These are phyloP conservation scores for Norana najaformis DNA, from an alignment of 2,888 invertebrate genomes.

Conservation along the genomic window DNA sequence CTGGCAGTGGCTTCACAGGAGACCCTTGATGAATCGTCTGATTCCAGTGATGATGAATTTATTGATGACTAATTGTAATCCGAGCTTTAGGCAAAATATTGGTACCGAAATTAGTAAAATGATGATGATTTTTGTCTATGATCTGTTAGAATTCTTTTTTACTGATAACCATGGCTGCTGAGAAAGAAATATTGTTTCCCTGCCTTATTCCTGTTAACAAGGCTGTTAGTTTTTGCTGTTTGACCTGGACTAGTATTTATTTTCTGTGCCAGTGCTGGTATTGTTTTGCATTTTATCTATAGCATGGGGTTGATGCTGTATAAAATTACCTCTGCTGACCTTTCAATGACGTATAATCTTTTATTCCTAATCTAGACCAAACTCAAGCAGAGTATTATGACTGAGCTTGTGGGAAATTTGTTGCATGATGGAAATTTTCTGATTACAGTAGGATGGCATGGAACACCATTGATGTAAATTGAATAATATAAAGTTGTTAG, in stretches of 20 bases:
- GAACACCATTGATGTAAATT: not conserved
- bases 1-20: not conserved
- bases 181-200: not conserved
- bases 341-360: not conserved
- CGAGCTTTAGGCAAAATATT: conserved; percentile 18
- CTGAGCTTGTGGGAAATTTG: not conserved
- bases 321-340: not conserved
- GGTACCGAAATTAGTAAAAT: not conserved
- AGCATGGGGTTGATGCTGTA: not conserved
- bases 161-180: conserved; percentile 22
- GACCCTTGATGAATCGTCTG: not conserved
- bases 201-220: conserved; percentile 1
- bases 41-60: conserved; percentile 23
- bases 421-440: not conserved
- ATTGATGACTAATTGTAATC: conserved; percentile 14
- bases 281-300: conserved; percentile 4
- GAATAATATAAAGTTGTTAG: not conserved
- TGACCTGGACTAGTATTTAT: conserved; percentile 6
- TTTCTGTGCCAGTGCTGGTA: not conserved
- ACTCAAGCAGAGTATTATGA: not conserved
- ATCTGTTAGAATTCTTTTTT: not conserved
- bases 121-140: conserved; percentile 16
- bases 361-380: not conserved
- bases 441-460: not conserved
- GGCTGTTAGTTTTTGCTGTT: not conserved